Evolutionary conservation across 2,888 invertebrate genomes (phyloP).

Genomic region (Aquatica leii): DNA sequence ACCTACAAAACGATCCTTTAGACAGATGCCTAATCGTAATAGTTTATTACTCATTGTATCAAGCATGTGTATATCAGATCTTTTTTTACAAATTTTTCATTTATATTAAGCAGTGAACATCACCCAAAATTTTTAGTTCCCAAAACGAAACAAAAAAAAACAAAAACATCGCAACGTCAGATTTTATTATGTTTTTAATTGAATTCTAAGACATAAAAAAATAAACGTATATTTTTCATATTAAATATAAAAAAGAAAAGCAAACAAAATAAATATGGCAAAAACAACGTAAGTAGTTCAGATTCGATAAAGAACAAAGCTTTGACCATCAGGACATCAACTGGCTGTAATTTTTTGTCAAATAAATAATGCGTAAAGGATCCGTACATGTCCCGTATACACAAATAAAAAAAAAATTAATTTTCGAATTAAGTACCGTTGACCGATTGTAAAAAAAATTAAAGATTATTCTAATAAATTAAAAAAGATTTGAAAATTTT

Average conservation of each 20-base stretch:
- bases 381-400: background rate
- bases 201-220: slow-evolving; percentile 31
- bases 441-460: background rate
- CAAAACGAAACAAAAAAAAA: slow-evolving; percentile 22
- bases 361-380: background rate
- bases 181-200: slow-evolving; percentile 10
- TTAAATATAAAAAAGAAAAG: slow-evolving; percentile 27
- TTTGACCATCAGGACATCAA: slow-evolving; percentile 24
- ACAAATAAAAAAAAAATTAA: background rate
- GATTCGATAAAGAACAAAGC: slow-evolving; percentile 16
- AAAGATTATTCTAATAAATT: background rate
- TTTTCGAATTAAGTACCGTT: background rate
- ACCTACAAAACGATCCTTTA: slow-evolving; percentile 35
- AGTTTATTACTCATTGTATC: background rate
- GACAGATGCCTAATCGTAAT: too few species aligned
- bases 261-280: slow-evolving; percentile 39
- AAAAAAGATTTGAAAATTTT: background rate
- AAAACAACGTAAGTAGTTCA: slow-evolving; percentile 27
- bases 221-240: slow-evolving; percentile 22
- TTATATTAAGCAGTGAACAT: slow-evolving; percentile 41
- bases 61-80: slow-evolving; percentile 31
- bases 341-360: slow-evolving; percentile 23
- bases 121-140: slow-evolving; percentile 33
- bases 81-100: slow-evolving; percentile 41
- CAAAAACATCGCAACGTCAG: slow-evolving; percentile 8